Conservation (phyloP, 2,888 invertebrate genomes). For the Thelaira solivaga region DNA sequence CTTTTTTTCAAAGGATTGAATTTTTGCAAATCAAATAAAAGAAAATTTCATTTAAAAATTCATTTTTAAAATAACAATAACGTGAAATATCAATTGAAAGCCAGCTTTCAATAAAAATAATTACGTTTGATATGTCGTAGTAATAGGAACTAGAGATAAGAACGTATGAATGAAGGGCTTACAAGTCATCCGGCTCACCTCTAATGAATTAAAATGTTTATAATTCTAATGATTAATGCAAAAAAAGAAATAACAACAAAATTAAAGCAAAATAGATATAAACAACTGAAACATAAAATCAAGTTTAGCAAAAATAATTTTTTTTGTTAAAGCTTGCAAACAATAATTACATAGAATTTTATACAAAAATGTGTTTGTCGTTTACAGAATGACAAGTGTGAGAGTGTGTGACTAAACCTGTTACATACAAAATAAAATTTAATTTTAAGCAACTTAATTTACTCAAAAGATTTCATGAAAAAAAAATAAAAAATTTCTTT, state of each 20-base stretch:
- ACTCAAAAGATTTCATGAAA: slow-evolving; percentile 1
- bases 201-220: slow-evolving; percentile 19
- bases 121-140: slow-evolving; percentile 55
- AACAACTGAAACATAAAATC: slow-evolving; percentile 31
- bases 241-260: background rate
- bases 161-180: background rate
- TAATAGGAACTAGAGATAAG: slow-evolving; percentile 41
- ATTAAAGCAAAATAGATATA: background rate
- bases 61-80: slow-evolving; percentile 11
- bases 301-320: background rate
- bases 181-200: slow-evolving; percentile 15
- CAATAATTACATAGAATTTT: slow-evolving; percentile 9
- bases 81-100: slow-evolving; percentile 37
- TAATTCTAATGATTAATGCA: slow-evolving; percentile 24
- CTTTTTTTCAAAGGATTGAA: background rate
- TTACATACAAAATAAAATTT: too few species aligned
- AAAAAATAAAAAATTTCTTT: slow-evolving; percentile 4
- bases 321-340: background rate
- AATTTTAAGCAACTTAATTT: too few species aligned
- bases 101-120: slow-evolving; percentile 55
- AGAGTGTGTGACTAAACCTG: too few species aligned
- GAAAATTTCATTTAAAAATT: slow-evolving; percentile 43
- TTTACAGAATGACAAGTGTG: too few species aligned
- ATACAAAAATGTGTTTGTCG: too few species aligned
- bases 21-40: slow-evolving; percentile 37